A percentile compares a stretch with the other conserved stretches of the same genome.
Conservation (phyloP, 1,140 invertebrate species). For the Trichonephila clavipes region DNA sequence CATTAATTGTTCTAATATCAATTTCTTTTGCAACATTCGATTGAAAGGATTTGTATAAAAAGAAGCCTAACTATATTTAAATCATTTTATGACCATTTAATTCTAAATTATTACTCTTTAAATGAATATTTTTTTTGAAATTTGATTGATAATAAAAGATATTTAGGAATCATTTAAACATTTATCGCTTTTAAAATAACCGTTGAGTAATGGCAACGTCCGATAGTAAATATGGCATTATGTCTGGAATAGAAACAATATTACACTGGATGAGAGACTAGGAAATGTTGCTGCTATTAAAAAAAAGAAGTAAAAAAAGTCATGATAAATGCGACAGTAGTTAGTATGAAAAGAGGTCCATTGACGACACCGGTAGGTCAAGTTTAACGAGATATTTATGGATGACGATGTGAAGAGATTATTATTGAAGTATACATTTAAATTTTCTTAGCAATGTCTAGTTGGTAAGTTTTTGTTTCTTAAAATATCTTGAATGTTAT, state of each 20-base stretch:
- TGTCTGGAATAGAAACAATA: not conserved
- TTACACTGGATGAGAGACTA: not conserved
- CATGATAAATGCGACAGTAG: slow-evolving; percentile 58
- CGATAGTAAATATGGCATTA: slow-evolving; percentile 41
- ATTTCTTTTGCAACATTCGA: too few species aligned
- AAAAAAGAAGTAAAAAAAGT: slow-evolving; percentile 45
- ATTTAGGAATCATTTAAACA: too few species aligned
- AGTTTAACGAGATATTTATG: slow-evolving; percentile 72
- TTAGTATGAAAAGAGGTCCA: slow-evolving; percentile 30
- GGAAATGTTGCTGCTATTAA: slow-evolving; percentile 36
- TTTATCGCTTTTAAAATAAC: not conserved
- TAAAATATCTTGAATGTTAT: not conserved
- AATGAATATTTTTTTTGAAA: too few species aligned
- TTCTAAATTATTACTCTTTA: too few species aligned
- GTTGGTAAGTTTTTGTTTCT: slow-evolving; percentile 54
- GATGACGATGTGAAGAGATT: slow-evolving; percentile 70
- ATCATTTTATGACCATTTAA: too few species aligned
- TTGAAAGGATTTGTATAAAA: too few species aligned
- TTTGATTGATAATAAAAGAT: too few species aligned
- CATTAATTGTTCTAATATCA: too few species aligned
- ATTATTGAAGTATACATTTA: slow-evolving; percentile 42
- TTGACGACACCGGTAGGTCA: slow-evolving; percentile 72
- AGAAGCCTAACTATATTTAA: too few species aligned
- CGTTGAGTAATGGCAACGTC: not conserved
- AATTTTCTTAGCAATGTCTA: slow-evolving; percentile 72